A percentile compares a stretch with the other conserved stretches of the same genome.
These are phyloP conservation scores for Chymomyza caudatula DNA, from an alignment of 2,888 invertebrate genomes.

Conservation along the genomic window DNA sequence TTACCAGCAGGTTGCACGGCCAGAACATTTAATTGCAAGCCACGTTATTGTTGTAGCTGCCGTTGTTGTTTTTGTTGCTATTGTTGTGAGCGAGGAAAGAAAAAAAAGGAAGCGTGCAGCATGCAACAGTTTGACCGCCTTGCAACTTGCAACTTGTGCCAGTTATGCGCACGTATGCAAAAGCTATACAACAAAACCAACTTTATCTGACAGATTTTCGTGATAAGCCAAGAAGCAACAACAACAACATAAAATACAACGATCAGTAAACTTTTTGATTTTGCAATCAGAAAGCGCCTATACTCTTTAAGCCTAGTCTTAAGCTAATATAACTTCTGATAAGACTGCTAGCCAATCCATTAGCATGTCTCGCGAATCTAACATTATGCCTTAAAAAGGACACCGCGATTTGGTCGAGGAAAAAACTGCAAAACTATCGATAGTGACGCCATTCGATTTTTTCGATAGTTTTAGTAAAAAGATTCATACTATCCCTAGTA, in stretches of 20 bases:
- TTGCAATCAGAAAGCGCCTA: not conserved
- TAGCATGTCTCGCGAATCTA: too few species aligned
- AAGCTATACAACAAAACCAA: not conserved
- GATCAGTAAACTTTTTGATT: not conserved
- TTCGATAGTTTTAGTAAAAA: too few species aligned
- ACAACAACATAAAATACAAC: not conserved
- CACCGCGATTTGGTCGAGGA: too few species aligned
- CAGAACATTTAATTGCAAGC: slow-evolving; percentile 60
- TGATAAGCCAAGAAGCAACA: slow-evolving; percentile 49
- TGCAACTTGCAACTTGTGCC: slow-evolving; percentile 28
- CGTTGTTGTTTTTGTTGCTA: not conserved
- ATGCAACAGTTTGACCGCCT: slow-evolving; percentile 33
- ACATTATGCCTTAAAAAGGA: too few species aligned
- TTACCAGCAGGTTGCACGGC: slow-evolving; percentile 57
- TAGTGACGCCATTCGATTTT: too few species aligned
- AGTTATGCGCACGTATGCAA: slow-evolving; percentile 62
- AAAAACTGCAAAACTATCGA: too few species aligned
- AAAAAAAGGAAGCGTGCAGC: not conserved
- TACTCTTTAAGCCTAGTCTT: not conserved
- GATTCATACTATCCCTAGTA: too few species aligned
- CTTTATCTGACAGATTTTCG: slow-evolving; percentile 69
- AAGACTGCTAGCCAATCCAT: too few species aligned
- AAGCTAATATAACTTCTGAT: too few species aligned
- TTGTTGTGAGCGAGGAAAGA: not conserved
- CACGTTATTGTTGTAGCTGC: slow-evolving; percentile 45